A percentile compares a stretch with the other conserved stretches of the same genome.
Evolutionary conservation across 1,140 invertebrate species (phyloP).

Genomic region (Cotesia typhae): DNA sequence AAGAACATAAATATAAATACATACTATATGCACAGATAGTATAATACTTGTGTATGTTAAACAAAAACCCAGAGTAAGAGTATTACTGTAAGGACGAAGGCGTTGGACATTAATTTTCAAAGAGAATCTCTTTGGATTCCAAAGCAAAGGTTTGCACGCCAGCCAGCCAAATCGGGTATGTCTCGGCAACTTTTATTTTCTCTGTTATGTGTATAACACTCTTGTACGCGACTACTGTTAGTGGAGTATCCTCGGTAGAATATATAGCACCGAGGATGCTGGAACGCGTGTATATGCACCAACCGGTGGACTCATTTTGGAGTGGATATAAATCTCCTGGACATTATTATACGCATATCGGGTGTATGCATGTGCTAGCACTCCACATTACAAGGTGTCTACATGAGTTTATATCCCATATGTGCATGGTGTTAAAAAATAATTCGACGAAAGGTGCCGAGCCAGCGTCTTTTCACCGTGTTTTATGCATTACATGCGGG

Average conservation of each 20-base stretch:
- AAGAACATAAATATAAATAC: no score
- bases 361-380: no score
- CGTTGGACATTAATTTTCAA: constrained; percentile 32
- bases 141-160: constrained; percentile 9
- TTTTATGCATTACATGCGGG: background rate
- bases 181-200: no score
- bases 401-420: constrained; percentile 1
- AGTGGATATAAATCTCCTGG: constrained; percentile 34
- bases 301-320: constrained; percentile 8
- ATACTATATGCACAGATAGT: no score
- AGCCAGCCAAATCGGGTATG: constrained; percentile 27
- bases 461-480: background rate
- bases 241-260: no score
- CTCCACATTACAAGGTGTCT: constrained; percentile 22
- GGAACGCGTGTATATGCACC: background rate
- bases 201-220: no score
- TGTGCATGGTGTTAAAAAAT: constrained; percentile 34
- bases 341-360: constrained; percentile 30
- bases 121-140: constrained; percentile 24
- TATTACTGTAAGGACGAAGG: no score
- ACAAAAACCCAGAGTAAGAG: constrained; percentile 5
- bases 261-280: no score
- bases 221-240: no score
- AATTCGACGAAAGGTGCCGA: constrained; percentile 35
- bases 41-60: no score